Conservation (phyloP, 1,140 invertebrate species). For the Bilobella aurantiaca region DNA sequence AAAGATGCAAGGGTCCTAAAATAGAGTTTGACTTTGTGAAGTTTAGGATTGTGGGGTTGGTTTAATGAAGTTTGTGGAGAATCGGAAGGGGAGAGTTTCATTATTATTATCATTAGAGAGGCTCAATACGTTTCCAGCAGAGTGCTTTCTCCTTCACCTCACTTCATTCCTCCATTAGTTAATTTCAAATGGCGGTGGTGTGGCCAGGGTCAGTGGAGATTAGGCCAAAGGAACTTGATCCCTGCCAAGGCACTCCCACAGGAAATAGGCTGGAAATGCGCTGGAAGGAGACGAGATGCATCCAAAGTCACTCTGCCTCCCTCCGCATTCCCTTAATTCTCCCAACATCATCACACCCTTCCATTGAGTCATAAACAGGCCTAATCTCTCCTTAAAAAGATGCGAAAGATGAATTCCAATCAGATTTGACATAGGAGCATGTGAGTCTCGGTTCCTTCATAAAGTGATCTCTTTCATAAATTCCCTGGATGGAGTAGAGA, state of each 20-base stretch:
- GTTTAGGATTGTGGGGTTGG: too few species aligned
- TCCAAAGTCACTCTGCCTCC: too few species aligned
- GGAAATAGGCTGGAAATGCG: too few species aligned
- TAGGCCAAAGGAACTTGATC: neutral
- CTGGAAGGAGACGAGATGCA: too few species aligned
- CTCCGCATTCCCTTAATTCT: too few species aligned
- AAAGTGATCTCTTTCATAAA: neutral
- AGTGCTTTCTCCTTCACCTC: conserved; percentile 14
- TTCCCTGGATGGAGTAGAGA: neutral
- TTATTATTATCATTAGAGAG: conserved; percentile 27
- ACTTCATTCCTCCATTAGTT: conserved; percentile 16
- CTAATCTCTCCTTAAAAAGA: neutral
- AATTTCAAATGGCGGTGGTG: neutral
- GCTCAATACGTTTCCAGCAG: neutral
- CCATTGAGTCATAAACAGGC: neutral
- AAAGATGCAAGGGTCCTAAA: too few species aligned
- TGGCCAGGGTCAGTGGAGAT: conserved; percentile 1
- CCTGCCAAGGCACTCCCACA: neutral
- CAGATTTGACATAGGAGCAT: neutral
- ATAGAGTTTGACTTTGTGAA: too few species aligned
- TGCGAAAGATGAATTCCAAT: neutral
- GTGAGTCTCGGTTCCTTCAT: neutral
- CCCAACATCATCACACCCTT: neutral
- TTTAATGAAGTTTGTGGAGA: neutral
- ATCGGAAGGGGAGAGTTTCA: conserved; percentile 28